Evolutionary conservation across 2,888 invertebrate species (phyloP), one percentile per base, ranked within the genome.

Genomic region (Eretmocerus hayati): DNA sequence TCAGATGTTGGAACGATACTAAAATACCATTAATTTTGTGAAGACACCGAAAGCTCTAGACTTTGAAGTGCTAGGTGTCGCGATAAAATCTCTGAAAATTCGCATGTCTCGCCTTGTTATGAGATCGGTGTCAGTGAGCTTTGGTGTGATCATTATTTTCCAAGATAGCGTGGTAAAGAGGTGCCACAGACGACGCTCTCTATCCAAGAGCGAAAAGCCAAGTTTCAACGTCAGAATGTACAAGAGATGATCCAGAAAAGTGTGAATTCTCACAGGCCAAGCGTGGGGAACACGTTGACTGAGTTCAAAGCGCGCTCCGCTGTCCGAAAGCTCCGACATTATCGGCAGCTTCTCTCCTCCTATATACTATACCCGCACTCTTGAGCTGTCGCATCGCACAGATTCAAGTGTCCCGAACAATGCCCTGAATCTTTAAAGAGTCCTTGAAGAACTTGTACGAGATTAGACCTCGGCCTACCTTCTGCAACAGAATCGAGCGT

Each of bases 401-500:
- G 51, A 48, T 48, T 51, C 42, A 42, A 52, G 52, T 42, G 39
- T 48, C 21, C 44, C 48, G 54, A 54, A 59, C 50, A 46, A 53
- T 41, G 45, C 39, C 35, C 31, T 45, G 45, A 52, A 48, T 45
- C 31, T 39, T 46, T 48, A 39, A 52, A 33, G 35, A 23, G 42
- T 32, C 33, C 52, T 45, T 44, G 35, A 52, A 52, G 47, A 48
- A 31, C 46, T 52, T 43, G 23, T 21, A 31, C 22, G 37, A 41
- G 47, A 44, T 44, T 51, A 41, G 43, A 41, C n/a, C n/a, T n/a
- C 37, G 26, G 16, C 8, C 15, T 2, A 13, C 37, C 21, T 11
- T 11, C 33, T 16, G 13, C 31, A 4, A 19, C 3, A 19, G 35
- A 6, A 18, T 6, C 30, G 16, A 15, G 5, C 33, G n/a, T 5